These are phyloP conservation scores for Psix sp. DNA, from an alignment of 1,140 invertebrate genomes.

Conservation along the genomic window DNA sequence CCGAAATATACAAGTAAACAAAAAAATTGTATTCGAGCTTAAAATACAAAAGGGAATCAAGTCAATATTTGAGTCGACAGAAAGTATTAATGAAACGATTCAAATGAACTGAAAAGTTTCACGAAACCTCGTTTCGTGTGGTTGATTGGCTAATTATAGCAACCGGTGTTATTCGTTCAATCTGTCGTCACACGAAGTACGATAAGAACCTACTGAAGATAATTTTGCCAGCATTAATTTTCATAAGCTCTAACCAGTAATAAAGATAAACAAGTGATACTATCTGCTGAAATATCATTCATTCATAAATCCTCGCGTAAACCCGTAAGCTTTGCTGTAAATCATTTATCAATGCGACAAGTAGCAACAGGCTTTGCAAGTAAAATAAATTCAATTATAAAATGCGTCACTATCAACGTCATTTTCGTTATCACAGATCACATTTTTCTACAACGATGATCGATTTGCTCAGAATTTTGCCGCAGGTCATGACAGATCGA, in stretches of 20 bases:
- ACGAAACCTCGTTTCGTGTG: too few species aligned
- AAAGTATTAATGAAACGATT: too few species aligned
- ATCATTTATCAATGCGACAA: constrained; percentile 47
- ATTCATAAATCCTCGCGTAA: constrained; percentile 48
- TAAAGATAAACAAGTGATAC: constrained; percentile 47
- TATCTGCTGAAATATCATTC: constrained; percentile 39
- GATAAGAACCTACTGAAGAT: constrained; percentile 31
- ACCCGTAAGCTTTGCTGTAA: constrained; percentile 21
- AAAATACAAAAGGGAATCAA: too few species aligned
- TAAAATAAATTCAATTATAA: constrained; percentile 49
- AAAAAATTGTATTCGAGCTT: too few species aligned
- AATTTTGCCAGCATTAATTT: constrained; percentile 44
- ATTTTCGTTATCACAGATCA: not conserved
- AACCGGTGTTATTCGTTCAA: constrained; percentile 12
- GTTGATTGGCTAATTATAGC: too few species aligned
- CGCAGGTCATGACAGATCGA: not conserved
- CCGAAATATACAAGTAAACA: too few species aligned
- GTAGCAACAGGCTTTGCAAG: constrained; percentile 43
- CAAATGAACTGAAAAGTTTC: too few species aligned
- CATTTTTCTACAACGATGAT: not conserved
- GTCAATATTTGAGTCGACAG: too few species aligned
- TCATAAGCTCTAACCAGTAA: constrained; percentile 30
- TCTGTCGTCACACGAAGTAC: not conserved
- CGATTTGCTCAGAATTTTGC: too few species aligned
- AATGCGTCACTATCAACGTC: not conserved